These are phyloP conservation scores for Macaria liturata DNA, from an alignment of 2,888 invertebrate genomes.

Conservation along the genomic window DNA sequence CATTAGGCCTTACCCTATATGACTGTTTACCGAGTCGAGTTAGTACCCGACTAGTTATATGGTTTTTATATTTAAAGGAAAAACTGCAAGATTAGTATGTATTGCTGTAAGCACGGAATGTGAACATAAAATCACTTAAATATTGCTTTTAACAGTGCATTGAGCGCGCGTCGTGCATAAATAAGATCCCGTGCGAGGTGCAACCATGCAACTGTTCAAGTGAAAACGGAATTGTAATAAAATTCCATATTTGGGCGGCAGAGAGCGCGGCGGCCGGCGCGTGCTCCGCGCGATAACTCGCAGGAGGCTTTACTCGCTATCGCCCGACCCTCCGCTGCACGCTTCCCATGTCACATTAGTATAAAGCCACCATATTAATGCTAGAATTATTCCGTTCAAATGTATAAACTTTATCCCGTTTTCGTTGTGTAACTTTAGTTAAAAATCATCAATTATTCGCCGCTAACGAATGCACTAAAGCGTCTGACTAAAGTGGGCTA, in stretches of 20 bases:
- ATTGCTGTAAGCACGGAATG: slow-evolving; percentile 3
- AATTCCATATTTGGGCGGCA: slow-evolving; percentile 34
- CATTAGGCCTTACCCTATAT: background rate
- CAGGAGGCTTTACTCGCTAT: slow-evolving; percentile 52
- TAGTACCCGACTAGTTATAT: slow-evolving; percentile 6
- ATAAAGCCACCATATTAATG: slow-evolving; percentile 41
- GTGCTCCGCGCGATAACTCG: slow-evolving; percentile 53
- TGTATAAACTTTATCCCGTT: slow-evolving; percentile 26
- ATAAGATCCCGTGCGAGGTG: slow-evolving; percentile 23
- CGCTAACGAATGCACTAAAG: slow-evolving; percentile 28
- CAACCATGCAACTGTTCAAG: slow-evolving; percentile 28
- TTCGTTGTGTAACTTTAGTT: slow-evolving; percentile 23
- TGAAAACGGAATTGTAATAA: slow-evolving; percentile 35
- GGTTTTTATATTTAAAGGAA: slow-evolving; percentile 5
- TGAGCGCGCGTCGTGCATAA: slow-evolving; percentile 26
- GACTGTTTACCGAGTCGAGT: slow-evolving; percentile 5
- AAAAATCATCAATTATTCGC: slow-evolving; percentile 33
- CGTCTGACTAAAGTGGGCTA: slow-evolving; percentile 41
- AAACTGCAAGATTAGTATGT: slow-evolving; percentile 4
- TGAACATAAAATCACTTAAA: slow-evolving; percentile 7
- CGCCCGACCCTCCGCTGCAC: slow-evolving; percentile 39
- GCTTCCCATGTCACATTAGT: slow-evolving; percentile 42
- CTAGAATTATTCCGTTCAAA: slow-evolving; percentile 35
- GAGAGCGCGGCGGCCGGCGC: slow-evolving; percentile 29
- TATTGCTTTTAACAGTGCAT: slow-evolving; percentile 28